These are phyloP conservation scores for Venustoraphidia nigricollis DNA, from an alignment of 2,888 invertebrate genomes.

Conservation along the genomic window DNA sequence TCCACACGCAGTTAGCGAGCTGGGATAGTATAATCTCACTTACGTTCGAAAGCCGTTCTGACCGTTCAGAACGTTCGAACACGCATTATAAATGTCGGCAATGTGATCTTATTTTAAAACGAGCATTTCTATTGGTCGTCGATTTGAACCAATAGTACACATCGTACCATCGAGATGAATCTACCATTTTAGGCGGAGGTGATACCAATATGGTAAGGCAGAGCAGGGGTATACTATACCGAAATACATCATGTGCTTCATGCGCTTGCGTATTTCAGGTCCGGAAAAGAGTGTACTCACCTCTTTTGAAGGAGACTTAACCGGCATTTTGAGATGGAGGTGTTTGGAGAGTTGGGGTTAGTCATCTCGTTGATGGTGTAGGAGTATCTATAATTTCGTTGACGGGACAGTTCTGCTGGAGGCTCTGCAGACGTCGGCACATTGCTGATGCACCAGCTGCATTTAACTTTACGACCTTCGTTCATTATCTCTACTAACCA, in stretches of 20 bases:
- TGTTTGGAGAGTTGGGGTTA: conserved; percentile 9
- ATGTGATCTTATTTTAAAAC: conserved; percentile 53
- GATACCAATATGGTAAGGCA: conserved; percentile 20
- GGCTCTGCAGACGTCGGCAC: no score
- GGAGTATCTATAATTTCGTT: conserved; percentile 6
- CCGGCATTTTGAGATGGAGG: no score
- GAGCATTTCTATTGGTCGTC: conserved; percentile 28
- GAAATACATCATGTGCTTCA: conserved; percentile 18
- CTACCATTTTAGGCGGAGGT: conserved; percentile 49
- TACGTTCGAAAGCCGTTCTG: conserved; percentile 97
- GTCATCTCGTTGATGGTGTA: conserved; percentile 7
- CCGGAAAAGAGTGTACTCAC: conserved; percentile 3
- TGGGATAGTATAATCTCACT: conserved; percentile 32
- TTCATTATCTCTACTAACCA: no score
- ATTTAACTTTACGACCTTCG: no score
- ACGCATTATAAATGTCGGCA: conserved; percentile 67
- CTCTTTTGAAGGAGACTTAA: neutral
- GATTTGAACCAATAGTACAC: conserved; percentile 27
- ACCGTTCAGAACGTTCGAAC: conserved; percentile 56
- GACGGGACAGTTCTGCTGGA: no score
- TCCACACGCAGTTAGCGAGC: neutral
- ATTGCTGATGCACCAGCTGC: no score
- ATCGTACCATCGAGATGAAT: conserved; percentile 33
- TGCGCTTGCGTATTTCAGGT: neutral
- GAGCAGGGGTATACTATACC: conserved; percentile 15